Evolutionary conservation across 2,797 vertebrate genomes (phyloP).

Genomic region (Crocidura indochinensis): DNA sequence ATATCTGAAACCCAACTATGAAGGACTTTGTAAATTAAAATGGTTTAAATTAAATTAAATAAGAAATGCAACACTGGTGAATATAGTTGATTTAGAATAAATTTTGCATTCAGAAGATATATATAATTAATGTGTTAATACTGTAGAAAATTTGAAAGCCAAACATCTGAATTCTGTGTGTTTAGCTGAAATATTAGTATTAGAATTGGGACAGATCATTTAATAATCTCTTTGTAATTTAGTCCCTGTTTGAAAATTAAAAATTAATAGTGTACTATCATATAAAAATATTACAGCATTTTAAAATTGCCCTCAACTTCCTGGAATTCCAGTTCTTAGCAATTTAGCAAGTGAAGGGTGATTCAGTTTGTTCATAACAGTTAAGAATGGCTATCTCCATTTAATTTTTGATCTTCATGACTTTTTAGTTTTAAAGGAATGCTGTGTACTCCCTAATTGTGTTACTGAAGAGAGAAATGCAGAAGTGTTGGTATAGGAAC

Average conservation of each 20-base stretch:
- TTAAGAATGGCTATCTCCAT: slow-evolving; percentile 26
- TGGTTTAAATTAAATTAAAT: too few relatives aligned
- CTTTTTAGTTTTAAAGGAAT: slow-evolving; percentile 58
- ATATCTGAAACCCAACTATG: too few relatives aligned
- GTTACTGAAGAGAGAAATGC: slow-evolving; percentile 55
- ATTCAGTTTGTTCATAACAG: slow-evolving; percentile 60
- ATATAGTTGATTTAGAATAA: too few relatives aligned
- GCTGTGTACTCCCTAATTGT: slow-evolving; percentile 28
- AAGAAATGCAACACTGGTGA: too few relatives aligned
- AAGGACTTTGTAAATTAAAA: too few relatives aligned
- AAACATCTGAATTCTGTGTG: slow-evolving; percentile 36
- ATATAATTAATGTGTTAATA: not conserved
- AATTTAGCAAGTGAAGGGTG: not conserved
- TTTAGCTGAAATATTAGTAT: slow-evolving; percentile 43
- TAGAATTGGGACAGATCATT: slow-evolving; percentile 7
- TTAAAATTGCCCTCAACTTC: slow-evolving; percentile 44
- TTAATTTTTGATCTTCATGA: slow-evolving; percentile 61
- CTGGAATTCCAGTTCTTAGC: slow-evolving; percentile 25
- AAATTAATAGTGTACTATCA: slow-evolving; percentile 18
- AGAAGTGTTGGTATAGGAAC: slow-evolving; percentile 25
- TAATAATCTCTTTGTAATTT: slow-evolving; percentile 42
- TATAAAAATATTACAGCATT: slow-evolving; percentile 45
- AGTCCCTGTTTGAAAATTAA: slow-evolving; percentile 38
- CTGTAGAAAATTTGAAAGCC: slow-evolving; percentile 25
- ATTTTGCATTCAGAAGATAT: too few relatives aligned